A percentile compares a stretch with the other conserved stretches of the same genome.
phyloP scores from a whole-genome alignment of 2,888 invertebrate species.

The Mythimna vitellina region DNA sequence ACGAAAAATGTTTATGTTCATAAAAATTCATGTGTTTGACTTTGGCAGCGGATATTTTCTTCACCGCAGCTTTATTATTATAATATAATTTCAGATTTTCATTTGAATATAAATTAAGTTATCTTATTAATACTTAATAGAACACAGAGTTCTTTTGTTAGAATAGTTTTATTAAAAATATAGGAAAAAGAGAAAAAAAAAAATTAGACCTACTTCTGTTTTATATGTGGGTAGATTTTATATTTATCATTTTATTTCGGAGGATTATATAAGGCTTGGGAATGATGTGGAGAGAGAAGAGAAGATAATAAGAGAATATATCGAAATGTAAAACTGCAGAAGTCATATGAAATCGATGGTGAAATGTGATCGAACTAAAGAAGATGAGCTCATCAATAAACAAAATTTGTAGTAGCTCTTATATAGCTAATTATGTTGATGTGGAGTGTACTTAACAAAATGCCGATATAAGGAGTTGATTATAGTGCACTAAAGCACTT shows the following conservation, averaged over 20 bases:
- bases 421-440: conserved; percentile 51
- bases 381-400: conserved; percentile 24
- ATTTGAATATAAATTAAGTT: conserved; percentile 33
- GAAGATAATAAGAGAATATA: background rate
- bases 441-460: conserved; percentile 62
- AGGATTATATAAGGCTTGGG: background rate
- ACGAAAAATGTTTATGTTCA: conserved; percentile 64
- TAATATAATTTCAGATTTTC: conserved; percentile 44
- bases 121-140: conserved; percentile 12
- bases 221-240: background rate
- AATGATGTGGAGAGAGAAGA: background rate
- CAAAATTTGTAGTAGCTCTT: conserved; percentile 19
- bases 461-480: conserved; percentile 68
- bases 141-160: too few species aligned
- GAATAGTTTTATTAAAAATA: too few species aligned
- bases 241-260: background rate
- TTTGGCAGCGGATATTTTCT: conserved; percentile 56
- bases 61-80: conserved; percentile 53
- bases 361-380: conserved; percentile 1
- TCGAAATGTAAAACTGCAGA: background rate
- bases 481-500: conserved; percentile 83
- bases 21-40: conserved; percentile 64
- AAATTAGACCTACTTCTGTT: too few species aligned
- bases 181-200: too few species aligned
- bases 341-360: background rate